Evolutionary conservation across 2,113 vertebrate genomes (phyloP), one percentile per base, ranked within the genome.

Genomic region (Nymphicus hollandicus): DNA sequence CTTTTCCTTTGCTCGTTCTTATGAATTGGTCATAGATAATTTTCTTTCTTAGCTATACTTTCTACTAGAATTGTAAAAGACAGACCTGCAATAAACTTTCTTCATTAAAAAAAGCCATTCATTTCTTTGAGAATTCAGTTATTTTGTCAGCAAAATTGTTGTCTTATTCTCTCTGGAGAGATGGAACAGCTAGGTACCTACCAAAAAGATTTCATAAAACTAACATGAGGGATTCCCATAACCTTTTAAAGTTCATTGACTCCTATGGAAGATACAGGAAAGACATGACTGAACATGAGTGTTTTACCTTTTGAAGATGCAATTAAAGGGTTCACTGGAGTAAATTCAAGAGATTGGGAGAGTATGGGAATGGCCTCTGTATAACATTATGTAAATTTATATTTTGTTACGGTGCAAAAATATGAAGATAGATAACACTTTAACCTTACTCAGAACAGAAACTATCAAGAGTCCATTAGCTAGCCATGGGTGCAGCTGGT

Each of bases 1-100:
- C 79, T 81, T 94, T 95, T 97, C 74, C 74, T 94, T 93, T 96
- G 93, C 95, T 96, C 24, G 8, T 96, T 96, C 80, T 91, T 94
- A 95, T 13, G 3, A 90, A 70, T 85, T 52, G 71, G 69, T 93
- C 91, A 91, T 96, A 93, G 89, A 29, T 96, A 53, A 86, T 97
- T 97, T 97, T 97, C 93, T 94, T 89, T 96, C 96, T 96, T 96
- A 97, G 94, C 81, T 96, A 91, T 96, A 97, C 97, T 98, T 98
- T 98, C 95, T 97, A 98, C 96, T 96, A 89, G 97, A 97, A 97
- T 91, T 98, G 96, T 95, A 96, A 96, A 93, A 95, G 68, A 88
- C 31, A 93, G 92, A 97, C 72, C 97, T 97, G 96, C 98, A 98
- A 98, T 98, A 97, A 98, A 98, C 94, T 98, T 95, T 97, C 95